These are phyloP conservation scores for Toxotes chatareus DNA, from an alignment of 2,113 vertebrate genomes.

Conservation along the genomic window DNA sequence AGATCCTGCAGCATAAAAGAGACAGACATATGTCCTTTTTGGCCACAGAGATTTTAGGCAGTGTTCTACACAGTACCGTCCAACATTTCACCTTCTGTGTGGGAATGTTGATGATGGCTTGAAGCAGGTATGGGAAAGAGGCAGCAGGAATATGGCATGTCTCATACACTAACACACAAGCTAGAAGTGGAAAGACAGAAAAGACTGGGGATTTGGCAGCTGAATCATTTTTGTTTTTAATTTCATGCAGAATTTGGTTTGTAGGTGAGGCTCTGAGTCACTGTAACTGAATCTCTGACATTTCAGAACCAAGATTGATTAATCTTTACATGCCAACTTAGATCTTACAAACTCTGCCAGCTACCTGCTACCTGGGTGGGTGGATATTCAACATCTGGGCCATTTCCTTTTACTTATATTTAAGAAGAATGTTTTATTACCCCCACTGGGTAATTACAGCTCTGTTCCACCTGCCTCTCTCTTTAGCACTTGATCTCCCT, in stretches of 20 bases:
- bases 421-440: not conserved
- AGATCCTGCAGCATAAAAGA: not conserved
- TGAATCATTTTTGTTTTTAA: not conserved
- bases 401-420: not conserved
- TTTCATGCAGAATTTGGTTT: not conserved
- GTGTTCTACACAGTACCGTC: not conserved
- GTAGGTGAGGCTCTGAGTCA: not conserved
- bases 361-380: not conserved
- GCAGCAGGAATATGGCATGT: not conserved
- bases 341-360: not conserved
- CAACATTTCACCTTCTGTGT: not conserved
- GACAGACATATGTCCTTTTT: not conserved
- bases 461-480: not conserved
- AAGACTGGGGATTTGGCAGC: not conserved
- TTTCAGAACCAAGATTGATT: too few species aligned
- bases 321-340: not conserved
- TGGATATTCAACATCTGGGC: not conserved
- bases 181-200: not conserved
- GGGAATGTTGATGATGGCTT: not conserved
- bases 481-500: not conserved
- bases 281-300: too few species aligned
- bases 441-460: constrained; percentile 2
- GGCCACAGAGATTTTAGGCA: not conserved
- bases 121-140: not conserved
- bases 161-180: too few species aligned